These are phyloP conservation scores for Yponomeuta plumbellus DNA, from an alignment of 2,888 invertebrate genomes.

Conservation along the genomic window DNA sequence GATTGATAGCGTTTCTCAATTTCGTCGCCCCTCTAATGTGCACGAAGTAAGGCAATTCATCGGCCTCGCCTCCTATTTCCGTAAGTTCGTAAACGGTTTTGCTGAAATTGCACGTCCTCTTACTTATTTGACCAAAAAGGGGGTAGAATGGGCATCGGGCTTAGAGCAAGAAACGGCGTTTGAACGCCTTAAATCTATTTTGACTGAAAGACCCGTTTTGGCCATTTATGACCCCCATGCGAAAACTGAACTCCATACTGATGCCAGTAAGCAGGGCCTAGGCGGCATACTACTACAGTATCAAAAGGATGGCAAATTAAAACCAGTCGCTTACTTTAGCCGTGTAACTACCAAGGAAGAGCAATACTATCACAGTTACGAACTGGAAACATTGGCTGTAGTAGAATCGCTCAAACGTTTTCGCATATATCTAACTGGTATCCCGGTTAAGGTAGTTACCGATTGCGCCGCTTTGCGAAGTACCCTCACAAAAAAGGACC, in stretches of 20 bases:
- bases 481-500: conserved; percentile 2
- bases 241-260: conserved; percentile 32
- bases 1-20: conserved; percentile 18
- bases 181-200: conserved; percentile 21
- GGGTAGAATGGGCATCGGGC: conserved; percentile 21
- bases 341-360: conserved; percentile 28
- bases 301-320: conserved; percentile 14
- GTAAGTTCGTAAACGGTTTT: conserved; percentile 25
- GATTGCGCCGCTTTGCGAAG: conserved; percentile 8
- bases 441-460: conserved; percentile 9
- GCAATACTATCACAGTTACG: conserved; percentile 21
- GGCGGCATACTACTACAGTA: conserved; percentile 31
- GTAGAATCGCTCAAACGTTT: conserved; percentile 33
- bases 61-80: conserved; percentile 25
- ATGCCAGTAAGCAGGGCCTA: conserved; percentile 31
- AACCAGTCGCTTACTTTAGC: conserved; percentile 31
- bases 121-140: conserved; percentile 24
- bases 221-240: conserved; percentile 24
- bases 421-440: conserved; percentile 32
- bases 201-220: conserved; percentile 26
- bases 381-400: conserved; percentile 39
- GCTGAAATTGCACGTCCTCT: conserved; percentile 24
- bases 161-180: conserved; percentile 25
- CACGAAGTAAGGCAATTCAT: conserved; percentile 24
- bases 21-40: conserved; percentile 21